These are phyloP conservation scores for Lemur catta DNA, from an alignment of 2,797 vertebrate genomes.

Conservation along the genomic window DNA sequence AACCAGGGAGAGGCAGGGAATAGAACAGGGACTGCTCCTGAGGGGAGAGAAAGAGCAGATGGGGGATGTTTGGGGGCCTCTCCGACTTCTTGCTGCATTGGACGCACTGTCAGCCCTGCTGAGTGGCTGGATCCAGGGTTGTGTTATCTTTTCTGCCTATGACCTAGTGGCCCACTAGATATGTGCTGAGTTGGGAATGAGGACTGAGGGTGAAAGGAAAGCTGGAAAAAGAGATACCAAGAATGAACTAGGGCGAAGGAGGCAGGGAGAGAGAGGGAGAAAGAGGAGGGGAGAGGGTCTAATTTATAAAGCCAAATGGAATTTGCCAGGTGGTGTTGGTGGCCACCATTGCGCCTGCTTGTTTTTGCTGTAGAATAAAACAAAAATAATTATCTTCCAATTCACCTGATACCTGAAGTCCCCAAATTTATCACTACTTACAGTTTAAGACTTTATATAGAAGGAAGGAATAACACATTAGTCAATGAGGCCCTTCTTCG, in stretches of 20 bases:
- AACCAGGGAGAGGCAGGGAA: not conserved
- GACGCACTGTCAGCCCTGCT: accelerated
- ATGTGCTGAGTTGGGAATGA: not conserved
- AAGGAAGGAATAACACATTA: too few relatives aligned
- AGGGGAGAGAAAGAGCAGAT: not conserved
- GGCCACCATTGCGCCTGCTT: not conserved
- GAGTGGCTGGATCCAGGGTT: accelerated
- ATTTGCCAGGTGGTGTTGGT: accelerated
- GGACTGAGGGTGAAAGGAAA: not conserved
- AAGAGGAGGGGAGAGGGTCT: not conserved
- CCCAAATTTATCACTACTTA: not conserved
- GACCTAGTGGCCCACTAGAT: not conserved
- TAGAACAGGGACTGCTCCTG: not conserved
- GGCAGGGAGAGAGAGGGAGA: not conserved
- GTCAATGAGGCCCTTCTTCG: too few relatives aligned
- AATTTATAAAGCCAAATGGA: accelerated
- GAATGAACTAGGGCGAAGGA: not conserved
- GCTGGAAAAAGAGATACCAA: not conserved
- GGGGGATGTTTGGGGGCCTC: not conserved
- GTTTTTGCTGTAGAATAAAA: not conserved
- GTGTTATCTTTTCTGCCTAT: not conserved
- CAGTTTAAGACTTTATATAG: not conserved
- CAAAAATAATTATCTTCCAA: not conserved
- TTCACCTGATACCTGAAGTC: not conserved
- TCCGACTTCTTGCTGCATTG: accelerated